Evolutionary conservation across 2,113 vertebrate species (phyloP).

Genomic region (Myotis lucifugus): DNA sequence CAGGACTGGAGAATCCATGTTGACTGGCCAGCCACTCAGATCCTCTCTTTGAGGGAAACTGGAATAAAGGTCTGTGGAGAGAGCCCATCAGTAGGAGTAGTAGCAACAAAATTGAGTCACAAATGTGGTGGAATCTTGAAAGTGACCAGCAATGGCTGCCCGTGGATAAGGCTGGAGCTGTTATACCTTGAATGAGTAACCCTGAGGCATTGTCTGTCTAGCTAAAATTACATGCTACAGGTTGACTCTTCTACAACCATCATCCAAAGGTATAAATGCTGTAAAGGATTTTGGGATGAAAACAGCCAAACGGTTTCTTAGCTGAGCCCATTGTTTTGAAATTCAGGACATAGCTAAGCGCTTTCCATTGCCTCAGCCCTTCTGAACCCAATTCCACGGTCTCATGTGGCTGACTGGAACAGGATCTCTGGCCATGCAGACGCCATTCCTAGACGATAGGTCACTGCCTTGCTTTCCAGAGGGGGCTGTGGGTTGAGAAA

Average conservation of each 20-base stretch:
- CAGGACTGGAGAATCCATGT: background rate
- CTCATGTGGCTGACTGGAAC: background rate
- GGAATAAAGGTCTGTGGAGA: background rate
- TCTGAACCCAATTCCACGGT: background rate
- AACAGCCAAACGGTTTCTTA: background rate
- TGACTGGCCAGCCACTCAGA: background rate
- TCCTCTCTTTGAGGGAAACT: background rate
- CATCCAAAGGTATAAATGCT: background rate
- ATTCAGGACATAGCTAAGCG: background rate
- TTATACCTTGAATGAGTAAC: background rate
- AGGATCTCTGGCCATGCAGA: background rate
- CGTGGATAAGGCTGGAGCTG: background rate
- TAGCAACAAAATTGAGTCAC: background rate
- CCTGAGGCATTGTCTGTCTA: background rate
- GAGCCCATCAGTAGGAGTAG: background rate
- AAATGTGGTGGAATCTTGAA: background rate
- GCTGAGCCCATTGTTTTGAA: background rate
- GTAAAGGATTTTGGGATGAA: conserved; percentile 21
- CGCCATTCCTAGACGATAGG: background rate
- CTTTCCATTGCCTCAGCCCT: background rate
- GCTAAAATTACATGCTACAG: background rate
- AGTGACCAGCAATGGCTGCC: background rate
- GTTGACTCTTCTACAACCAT: background rate
- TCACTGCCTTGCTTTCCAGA: background rate
- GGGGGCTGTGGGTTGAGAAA: background rate